A percentile compares a stretch with the other conserved stretches of the same genome.
Evolutionary conservation across 37 sponge, comb jelly and placozoan genomes (phyloP).

Genomic region (Axinella damicornis): DNA sequence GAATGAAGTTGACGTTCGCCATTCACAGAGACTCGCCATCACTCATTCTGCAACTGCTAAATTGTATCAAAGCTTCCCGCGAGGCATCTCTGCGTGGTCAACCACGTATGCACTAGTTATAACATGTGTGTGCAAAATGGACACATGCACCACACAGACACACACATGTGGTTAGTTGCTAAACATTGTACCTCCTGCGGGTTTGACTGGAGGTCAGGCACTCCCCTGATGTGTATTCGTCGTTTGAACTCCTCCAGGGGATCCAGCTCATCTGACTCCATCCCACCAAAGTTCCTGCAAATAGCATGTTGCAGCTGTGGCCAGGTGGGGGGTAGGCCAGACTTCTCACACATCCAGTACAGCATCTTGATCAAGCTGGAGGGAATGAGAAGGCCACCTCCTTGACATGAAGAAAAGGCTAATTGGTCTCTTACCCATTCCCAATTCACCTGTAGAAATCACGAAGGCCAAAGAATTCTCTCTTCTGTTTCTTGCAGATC

Average conservation of each 20-base stretch:
- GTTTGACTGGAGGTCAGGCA: constrained; percentile 11
- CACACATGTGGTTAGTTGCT: no score
- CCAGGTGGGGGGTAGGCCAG: constrained; percentile 47
- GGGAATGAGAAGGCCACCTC: no score
- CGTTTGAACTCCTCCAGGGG: constrained; percentile 49
- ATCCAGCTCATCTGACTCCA: constrained; percentile 40
- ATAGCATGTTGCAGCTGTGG: constrained; percentile 83
- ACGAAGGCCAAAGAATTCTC: constrained; percentile 93
- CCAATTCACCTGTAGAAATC: constrained; percentile 89
- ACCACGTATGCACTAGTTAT: no score
- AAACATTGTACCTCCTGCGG: not conserved
- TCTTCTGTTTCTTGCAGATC: constrained; percentile 51
- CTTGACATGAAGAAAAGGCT: no score
- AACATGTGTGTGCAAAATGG: no score
- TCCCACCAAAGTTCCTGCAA: constrained; percentile 89
- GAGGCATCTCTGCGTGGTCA: no score
- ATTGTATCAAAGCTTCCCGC: no score
- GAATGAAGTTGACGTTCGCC: no score
- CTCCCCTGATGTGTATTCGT: not conserved
- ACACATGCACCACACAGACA: not conserved
- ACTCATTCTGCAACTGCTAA: no score
- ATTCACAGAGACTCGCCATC: no score
- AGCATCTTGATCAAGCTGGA: constrained; percentile 91
- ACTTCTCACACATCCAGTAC: constrained; percentile 73
- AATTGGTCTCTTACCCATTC: no score